Percentiles rank a stretch among this genome's conserved stretches.
Conservation (phyloP, 2,797 vertebrate genomes). For the Parotocinclus haroldoi region DNA sequence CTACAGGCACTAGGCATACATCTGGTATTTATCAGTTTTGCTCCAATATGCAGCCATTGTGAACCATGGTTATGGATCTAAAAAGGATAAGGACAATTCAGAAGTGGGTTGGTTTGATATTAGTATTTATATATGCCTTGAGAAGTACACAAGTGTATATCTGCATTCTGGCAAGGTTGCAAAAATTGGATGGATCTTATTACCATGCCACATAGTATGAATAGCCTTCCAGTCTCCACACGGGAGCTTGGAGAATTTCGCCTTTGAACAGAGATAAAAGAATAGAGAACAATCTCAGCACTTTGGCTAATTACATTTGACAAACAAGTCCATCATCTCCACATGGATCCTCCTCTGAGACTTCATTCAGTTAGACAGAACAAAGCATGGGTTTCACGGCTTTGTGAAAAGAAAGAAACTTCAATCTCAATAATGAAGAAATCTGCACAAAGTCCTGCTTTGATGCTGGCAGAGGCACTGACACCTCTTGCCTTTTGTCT, state of each 20-base stretch:
- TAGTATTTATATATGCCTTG: no score
- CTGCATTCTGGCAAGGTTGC: neutral
- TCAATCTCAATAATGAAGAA: slow-evolving; percentile 46
- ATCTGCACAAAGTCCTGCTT: slow-evolving; percentile 50
- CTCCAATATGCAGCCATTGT: slow-evolving; percentile 18
- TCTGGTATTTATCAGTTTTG: slow-evolving; percentile 44
- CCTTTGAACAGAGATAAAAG: slow-evolving; percentile 59
- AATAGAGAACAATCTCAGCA: slow-evolving; percentile 53
- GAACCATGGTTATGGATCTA: neutral
- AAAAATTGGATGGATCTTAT: slow-evolving; percentile 18
- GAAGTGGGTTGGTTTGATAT: slow-evolving; percentile 8
- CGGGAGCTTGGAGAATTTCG: neutral
- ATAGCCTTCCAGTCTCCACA: slow-evolving; percentile 15
- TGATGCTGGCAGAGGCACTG: slow-evolving; percentile 61
- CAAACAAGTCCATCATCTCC: slow-evolving; percentile 59
- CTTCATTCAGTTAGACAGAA: slow-evolving; percentile 59
- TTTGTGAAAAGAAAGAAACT: slow-evolving; percentile 53
- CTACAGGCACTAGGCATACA: slow-evolving; percentile 39
- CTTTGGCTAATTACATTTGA: slow-evolving; percentile 69
- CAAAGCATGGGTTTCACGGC: slow-evolving; percentile 61
- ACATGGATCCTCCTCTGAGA: slow-evolving; percentile 55
- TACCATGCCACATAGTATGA: slow-evolving; percentile 34
- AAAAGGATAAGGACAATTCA: neutral
- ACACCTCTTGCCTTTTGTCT: slow-evolving; percentile 52
- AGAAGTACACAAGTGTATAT: neutral